Conservation (phyloP, 2,797 vertebrate species). For the Clarias platycephalus region DNA sequence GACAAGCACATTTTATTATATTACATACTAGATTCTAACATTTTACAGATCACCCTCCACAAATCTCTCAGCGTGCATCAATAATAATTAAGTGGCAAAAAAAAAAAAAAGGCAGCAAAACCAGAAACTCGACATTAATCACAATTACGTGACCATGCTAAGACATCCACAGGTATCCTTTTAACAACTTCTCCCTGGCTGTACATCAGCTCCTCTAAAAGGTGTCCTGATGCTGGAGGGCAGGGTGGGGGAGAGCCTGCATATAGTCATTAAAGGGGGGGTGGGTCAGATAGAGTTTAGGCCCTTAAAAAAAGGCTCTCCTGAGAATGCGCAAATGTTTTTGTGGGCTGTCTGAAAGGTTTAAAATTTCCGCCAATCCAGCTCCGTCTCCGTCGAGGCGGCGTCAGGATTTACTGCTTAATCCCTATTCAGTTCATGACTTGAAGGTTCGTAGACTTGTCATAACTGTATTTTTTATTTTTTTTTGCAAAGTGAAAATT, state of each 20-base stretch:
- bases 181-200: conserved; percentile 4
- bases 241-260: conserved; percentile 8
- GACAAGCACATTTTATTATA: background rate
- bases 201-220: background rate
- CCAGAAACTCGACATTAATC: background rate
- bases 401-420: conserved; percentile 35
- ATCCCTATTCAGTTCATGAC: conserved; percentile 31
- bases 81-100: background rate
- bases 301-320: conserved; percentile 19
- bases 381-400: conserved; percentile 11
- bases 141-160: background rate
- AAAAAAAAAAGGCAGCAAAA: background rate
- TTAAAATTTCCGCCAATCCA: conserved; percentile 24
- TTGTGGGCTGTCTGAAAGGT: conserved; percentile 7
- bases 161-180: background rate
- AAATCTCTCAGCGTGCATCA: background rate
- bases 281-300: conserved; percentile 42
- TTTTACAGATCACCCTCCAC: background rate
- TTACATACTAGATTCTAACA: background rate
- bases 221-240: conserved; percentile 13
- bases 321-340: conserved; percentile 24
- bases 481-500: too few species aligned
- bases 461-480: too few species aligned
- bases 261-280: conserved; percentile 3
- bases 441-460: background rate